Evolutionary conservation across 1,140 invertebrate genomes (phyloP).

Genomic region (Euschistus heros): DNA sequence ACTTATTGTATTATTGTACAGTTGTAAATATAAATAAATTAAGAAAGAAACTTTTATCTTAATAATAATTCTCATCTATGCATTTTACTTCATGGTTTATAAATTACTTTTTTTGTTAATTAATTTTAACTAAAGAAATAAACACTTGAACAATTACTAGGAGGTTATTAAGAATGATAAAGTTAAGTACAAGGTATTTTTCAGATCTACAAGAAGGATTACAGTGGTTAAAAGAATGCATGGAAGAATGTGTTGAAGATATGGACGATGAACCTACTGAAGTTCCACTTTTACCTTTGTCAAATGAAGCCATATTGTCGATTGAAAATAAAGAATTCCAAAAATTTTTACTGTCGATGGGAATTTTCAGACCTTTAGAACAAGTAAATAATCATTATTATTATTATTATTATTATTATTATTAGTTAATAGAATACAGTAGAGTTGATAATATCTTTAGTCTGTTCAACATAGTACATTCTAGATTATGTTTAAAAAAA

Average conservation of each 20-base stretch:
- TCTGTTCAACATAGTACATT: neutral
- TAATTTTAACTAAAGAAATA: neutral
- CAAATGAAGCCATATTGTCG: conserved; percentile 17
- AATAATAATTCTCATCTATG: too few species aligned
- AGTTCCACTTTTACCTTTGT: conserved; percentile 22
- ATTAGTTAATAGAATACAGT: neutral
- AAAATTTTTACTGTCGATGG: conserved; percentile 7
- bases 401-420: neutral
- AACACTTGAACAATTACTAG: neutral
- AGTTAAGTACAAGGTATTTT: neutral
- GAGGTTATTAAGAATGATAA: neutral
- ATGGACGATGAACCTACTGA: conserved; percentile 16
- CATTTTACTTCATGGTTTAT: too few species aligned
- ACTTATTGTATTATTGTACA: too few species aligned
- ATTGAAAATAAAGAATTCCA: conserved; percentile 17
- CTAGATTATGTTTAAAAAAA: neutral
- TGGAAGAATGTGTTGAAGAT: conserved; percentile 18
- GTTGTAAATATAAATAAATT: too few species aligned
- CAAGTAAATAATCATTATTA: conserved; percentile 11
- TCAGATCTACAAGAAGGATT: conserved; percentile 20
- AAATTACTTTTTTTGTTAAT: neutral
- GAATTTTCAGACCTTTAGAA: conserved; percentile 14
- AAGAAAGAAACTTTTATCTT: too few species aligned
- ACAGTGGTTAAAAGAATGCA: conserved; percentile 11
- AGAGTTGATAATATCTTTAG: neutral